Evolutionary conservation across 2,797 vertebrate species (phyloP), one percentile per base, ranked within the genome.

Genomic region (Anabacerthia variegaticeps): DNA sequence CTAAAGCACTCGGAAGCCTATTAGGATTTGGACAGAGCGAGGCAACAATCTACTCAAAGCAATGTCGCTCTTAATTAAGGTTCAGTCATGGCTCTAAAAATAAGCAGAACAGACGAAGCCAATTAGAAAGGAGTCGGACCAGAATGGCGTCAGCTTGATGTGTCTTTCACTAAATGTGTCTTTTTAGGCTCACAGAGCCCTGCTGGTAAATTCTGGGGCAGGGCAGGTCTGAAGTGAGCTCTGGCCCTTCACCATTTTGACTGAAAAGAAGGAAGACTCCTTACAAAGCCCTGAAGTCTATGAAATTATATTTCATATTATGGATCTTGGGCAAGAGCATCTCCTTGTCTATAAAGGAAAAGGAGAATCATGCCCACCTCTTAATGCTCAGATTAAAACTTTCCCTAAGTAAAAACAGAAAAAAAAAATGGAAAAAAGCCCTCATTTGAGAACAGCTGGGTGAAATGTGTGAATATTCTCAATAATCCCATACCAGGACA

Each of bases 1-100:
- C 71, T 67, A 95, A 94, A 96, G 94, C 83, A 78, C 80, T 86
- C 65, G 8, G 94, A 96, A 96, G 93, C 94, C 95, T 95, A 95
- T 97, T 97, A 96, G 92, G 92, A 78, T 93, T 95, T 95, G 4
- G 2, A 77, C 77, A 32, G 88, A 88, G 91, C 0, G 3, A 88
- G 91, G 72, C 91, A 77, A 65, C 78, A 88, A 93, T 94, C 92
- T 91, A 76, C 95, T 95, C 93, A 97, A 88, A 93, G 95, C 77
- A 73, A 52, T 0, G 85, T 95, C 77, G 3, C 76, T 89, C 87
- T 90, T 81, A 85, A 95, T 96, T 95, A 97, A 93, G 65, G 78
- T 66, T 73, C 93, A 92, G 89, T 83, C 93, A 76, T 41, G 88
- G 79, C 52, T 92, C 94, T 95, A 95, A 95, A 92, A 93, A 94